Evolutionary conservation across 2,888 invertebrate genomes (phyloP), one percentile per base, ranked within the genome.

Genomic region (Pammene fasciana): DNA sequence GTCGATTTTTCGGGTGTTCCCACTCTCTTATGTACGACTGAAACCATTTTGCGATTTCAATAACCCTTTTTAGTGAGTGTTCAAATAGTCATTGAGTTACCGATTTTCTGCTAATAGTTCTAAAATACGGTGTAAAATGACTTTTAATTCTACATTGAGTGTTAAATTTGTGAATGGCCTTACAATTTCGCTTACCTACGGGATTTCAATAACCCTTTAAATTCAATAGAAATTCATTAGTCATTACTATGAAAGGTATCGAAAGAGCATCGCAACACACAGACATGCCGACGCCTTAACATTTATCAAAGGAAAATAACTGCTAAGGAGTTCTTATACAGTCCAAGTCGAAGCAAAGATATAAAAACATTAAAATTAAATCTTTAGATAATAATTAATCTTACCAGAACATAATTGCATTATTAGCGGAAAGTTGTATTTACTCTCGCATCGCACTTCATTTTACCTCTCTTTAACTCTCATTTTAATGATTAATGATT

Each of bases 401-500:
- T 86, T 89, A 48, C 14, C 9, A 26, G n/a, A 72, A 71, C 71
- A 74, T 85, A 88, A 92, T 91, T 90, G 88, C 89, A 88, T 88
- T 89, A 90, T 90, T 89, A 88, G 83, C 81, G 74, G 81, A 78
- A 60, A 79, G 75, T 84, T 84, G 81, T 88, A 88, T 91, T 90
- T 90, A 90, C 89, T 89, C 80, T 80, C 81, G 76, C 81, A 79
- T 85, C 81, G 83, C 87, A 88, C 85, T 90, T 91, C 91, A 91
- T 92, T 90, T 92, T 92, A 89, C 90, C 87, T 91, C 89, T 87
- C 88, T 92, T 91, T 90, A 92, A 91, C 89, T 90, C 91, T 90
- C 90, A 90, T 92, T 92, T 86, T 74, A 82, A 86, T 91, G 92
- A 92, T 92, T 85, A 85, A 92, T 90, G 88, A 84, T 82, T 72